Evolutionary conservation across 2,113 vertebrate genomes (phyloP).

Genomic region (Danionella cerebrum): DNA sequence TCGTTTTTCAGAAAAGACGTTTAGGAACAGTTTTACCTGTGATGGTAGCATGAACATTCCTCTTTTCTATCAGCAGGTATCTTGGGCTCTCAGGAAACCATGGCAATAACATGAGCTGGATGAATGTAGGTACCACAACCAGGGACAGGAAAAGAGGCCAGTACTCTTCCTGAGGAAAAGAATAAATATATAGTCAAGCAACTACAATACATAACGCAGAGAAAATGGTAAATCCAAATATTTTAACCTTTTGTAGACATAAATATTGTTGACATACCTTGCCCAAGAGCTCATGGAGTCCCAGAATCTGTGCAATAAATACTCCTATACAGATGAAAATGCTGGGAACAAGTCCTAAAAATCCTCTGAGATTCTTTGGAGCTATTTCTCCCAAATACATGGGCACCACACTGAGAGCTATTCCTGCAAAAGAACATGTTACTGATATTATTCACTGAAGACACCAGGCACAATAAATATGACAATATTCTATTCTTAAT

Average conservation of each 20-base stretch:
- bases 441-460: too few relatives aligned
- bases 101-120: conserved; percentile 76
- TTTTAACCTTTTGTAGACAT: too few relatives aligned
- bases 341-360: conserved; percentile 77
- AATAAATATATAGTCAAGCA: background rate
- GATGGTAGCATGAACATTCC: conserved; percentile 63
- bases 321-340: conserved; percentile 85
- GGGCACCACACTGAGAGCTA: conserved; percentile 81
- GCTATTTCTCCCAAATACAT: conserved; percentile 86
- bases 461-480: too few relatives aligned
- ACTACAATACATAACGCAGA: background rate
- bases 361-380: conserved; percentile 78
- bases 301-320: conserved; percentile 77
- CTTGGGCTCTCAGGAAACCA: conserved; percentile 88
- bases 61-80: conserved; percentile 81
- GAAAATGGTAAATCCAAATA: background rate
- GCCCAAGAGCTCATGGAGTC: conserved; percentile 75
- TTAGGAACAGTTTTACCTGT: conserved; percentile 55
- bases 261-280: conserved; percentile 67
- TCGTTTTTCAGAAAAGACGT: too few relatives aligned
- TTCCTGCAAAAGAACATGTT: conserved; percentile 55
- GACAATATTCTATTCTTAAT: too few relatives aligned
- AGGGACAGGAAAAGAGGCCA: conserved; percentile 79
- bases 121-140: conserved; percentile 65
- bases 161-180: conserved; percentile 66